phyloP scores from a whole-genome alignment of 2,888 invertebrate genomes.

The Syrista parreyssii region DNA sequence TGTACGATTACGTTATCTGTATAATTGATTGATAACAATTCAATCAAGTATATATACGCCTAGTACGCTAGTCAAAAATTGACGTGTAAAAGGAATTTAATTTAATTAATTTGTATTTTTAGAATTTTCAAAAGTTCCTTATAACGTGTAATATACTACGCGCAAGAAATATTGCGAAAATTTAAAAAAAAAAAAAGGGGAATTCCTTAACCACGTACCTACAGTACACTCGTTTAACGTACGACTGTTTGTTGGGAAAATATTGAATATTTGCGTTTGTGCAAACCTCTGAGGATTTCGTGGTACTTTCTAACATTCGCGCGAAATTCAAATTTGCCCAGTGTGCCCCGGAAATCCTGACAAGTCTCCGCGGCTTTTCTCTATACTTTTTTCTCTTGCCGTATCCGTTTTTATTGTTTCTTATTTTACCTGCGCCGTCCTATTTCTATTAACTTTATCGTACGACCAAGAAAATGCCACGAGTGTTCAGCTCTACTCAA shows the following conservation, averaged over 20 bases:
- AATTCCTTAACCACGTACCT: not conserved
- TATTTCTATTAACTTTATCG: not conserved
- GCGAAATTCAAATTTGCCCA: conserved; percentile 44
- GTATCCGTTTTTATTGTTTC: not conserved
- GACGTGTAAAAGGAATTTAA: not conserved
- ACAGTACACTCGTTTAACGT: not conserved
- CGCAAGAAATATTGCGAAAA: not conserved
- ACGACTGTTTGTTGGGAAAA: conserved; percentile 45
- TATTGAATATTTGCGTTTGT: conserved; percentile 50
- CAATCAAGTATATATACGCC: not conserved
- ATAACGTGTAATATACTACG: not conserved
- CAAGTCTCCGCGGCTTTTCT: not conserved
- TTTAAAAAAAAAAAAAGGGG: not conserved
- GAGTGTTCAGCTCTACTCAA: not conserved
- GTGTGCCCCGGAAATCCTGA: conserved; percentile 37
- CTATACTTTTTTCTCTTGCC: not conserved
- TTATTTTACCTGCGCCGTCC: not conserved
- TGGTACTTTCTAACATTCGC: conserved; percentile 17
- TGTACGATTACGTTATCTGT: too few species aligned
- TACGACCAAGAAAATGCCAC: not conserved
- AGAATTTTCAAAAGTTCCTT: not conserved
- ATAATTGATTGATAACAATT: not conserved
- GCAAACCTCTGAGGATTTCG: conserved; percentile 1
- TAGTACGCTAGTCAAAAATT: not conserved
- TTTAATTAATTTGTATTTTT: not conserved